Evolutionary conservation across 2,888 invertebrate species (phyloP), one percentile per base, ranked within the genome.

Genomic region (Lepidochitona cinerea): DNA sequence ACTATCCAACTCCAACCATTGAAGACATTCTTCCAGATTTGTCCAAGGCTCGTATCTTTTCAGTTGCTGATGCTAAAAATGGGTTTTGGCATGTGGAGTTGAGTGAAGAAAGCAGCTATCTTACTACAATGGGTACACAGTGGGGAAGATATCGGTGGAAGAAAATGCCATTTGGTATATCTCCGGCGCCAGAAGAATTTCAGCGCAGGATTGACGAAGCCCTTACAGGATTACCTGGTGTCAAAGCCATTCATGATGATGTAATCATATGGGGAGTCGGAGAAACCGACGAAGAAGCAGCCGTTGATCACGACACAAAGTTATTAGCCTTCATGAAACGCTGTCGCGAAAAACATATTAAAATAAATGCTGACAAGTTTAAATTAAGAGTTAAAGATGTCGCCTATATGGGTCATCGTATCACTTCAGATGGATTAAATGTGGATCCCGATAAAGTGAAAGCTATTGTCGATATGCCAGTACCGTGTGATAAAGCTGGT

Each of bases 71-170:
- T 70, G 71, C 65, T 12, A 70, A 77, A 29, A 70, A 76, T 64
- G 73, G 73, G 7, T 79, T 77, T 65, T 75, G 76, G 75, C 71
- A 78, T 23, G 37, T 75, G 12, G 29, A 68, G 32, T 41, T 77
- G 18, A 74, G 75, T 65, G 69, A 75, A 7, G 70, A 77, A 37
- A 74, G 69, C 32, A 72, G 73, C 35, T 49, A 59, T 18, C 67
- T 79, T 1, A 83, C 81, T 18, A 81, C 76, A 18, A 79, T 83
- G 65, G 71, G 68, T 29, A 81, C 79, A 12, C 76, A 77, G 1
- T 81, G 73, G 65, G 80, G 79, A 3, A 49, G 79, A 49, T 84
- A 79, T 49, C 29, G 79, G 29, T 81, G 82, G 79, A 54, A 37
- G 0, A 52, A 74, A 37, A 72, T 81, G 71, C 79, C 79, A 32